These are phyloP conservation scores for Volucella inanis DNA, from an alignment of 2,888 invertebrate genomes.

Conservation along the genomic window DNA sequence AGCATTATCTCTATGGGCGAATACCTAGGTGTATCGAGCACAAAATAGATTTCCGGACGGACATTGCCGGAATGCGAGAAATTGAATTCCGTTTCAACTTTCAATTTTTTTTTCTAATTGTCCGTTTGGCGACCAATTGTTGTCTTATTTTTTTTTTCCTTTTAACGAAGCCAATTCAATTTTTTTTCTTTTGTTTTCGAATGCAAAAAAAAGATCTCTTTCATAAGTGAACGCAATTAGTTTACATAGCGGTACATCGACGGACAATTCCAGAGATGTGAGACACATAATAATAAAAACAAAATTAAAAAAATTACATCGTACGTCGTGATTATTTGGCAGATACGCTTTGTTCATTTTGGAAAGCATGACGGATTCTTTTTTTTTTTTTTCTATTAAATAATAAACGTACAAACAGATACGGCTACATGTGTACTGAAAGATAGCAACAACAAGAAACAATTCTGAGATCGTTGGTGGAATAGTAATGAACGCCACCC, in stretches of 20 bases:
- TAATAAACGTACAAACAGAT: not conserved
- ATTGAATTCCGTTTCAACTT: conserved; percentile 41
- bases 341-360: conserved; percentile 54
- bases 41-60: conserved; percentile 11
- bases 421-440: conserved; percentile 11
- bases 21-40: not conserved
- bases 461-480: conserved; percentile 33
- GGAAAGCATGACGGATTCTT: conserved; percentile 58
- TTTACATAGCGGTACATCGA: conserved; percentile 60
- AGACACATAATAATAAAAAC: conserved; percentile 40
- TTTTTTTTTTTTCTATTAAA: no score
- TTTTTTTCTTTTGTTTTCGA: not conserved
- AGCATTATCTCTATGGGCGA: conserved; percentile 32
- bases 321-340: conserved; percentile 54
- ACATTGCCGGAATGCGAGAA: conserved; percentile 35
- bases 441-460: not conserved
- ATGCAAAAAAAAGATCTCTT: conserved; percentile 39
- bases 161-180: not conserved
- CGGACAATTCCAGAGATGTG: conserved; percentile 6
- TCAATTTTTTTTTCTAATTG: conserved; percentile 25
- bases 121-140: conserved; percentile 13
- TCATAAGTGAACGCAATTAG: conserved; percentile 65
- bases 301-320: no score
- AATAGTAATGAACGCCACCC: conserved; percentile 52
- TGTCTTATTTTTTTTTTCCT: conserved; percentile 36